Conservation (phyloP, 92 coral and sea anemone genomes). For the Epizoanthus illoricatus region DNA sequence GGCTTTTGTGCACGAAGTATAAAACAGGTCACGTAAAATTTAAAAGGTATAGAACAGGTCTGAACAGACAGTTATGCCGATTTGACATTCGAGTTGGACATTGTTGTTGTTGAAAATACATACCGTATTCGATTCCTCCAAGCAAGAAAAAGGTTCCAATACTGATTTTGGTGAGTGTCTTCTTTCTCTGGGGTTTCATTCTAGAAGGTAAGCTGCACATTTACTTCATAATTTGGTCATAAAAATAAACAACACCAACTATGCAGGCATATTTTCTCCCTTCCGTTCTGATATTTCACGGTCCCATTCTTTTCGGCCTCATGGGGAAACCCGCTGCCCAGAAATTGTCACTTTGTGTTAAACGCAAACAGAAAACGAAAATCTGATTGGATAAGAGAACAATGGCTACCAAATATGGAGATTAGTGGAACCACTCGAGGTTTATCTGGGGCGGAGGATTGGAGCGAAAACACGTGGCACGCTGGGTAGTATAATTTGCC, state of each 20-base stretch:
- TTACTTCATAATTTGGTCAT: too few species aligned
- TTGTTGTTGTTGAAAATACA: constrained; percentile 7
- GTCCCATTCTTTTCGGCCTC: background rate
- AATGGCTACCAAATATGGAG: constrained; percentile 49
- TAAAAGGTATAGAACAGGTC: too few species aligned
- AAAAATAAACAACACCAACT: too few species aligned
- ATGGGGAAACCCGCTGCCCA: constrained; percentile 40
- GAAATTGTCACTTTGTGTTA: background rate
- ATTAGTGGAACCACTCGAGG: constrained; percentile 31
- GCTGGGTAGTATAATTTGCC: constrained; percentile 33
- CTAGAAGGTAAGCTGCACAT: background rate
- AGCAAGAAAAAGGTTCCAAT: constrained; percentile 85
- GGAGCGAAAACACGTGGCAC: constrained; percentile 94
- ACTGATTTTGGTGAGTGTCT: constrained; percentile 66
- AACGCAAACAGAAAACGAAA: background rate
- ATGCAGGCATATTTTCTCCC: too few species aligned
- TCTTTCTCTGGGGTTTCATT: constrained; percentile 61
- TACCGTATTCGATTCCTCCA: constrained; percentile 95
- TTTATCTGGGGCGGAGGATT: constrained; percentile 87
- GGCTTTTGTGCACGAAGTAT: too few species aligned
- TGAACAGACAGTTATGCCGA: too few species aligned
- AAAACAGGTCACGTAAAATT: too few species aligned
- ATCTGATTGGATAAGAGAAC: constrained; percentile 62
- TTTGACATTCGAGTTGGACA: too few species aligned
- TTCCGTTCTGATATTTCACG: too few species aligned